phyloP scores from a whole-genome alignment of 1,140 invertebrate genomes.

The Tetramorium parvispinum region DNA sequence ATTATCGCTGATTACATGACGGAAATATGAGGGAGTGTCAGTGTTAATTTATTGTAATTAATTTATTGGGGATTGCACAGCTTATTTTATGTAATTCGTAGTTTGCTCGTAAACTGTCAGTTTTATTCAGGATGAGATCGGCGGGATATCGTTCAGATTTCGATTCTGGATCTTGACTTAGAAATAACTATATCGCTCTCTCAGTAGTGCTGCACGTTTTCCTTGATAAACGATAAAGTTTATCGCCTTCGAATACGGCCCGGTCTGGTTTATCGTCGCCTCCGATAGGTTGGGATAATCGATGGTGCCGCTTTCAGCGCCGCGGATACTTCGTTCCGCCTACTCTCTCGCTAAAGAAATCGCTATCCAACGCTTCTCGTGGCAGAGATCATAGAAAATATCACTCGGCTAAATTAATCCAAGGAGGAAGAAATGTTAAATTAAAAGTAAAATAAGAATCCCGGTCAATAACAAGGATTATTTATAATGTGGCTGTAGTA shows the following conservation, averaged over 20 bases:
- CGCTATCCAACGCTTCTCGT: not conserved
- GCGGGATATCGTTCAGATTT: not conserved
- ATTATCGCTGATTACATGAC: slow-evolving; percentile 27
- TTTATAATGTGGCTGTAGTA: not conserved
- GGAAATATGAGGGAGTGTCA: not conserved
- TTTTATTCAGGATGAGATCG: not conserved
- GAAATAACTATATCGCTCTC: slow-evolving; percentile 36
- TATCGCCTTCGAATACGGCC: slow-evolving; percentile 36
- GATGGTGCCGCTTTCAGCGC: not conserved
- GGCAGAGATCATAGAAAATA: slow-evolving; percentile 8
- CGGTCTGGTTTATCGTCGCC: slow-evolving; percentile 51
- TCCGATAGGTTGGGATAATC: slow-evolving; percentile 51
- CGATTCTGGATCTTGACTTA: not conserved
- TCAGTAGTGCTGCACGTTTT: slow-evolving; percentile 31
- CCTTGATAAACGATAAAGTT: slow-evolving; percentile 62
- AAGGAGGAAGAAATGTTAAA: not conserved
- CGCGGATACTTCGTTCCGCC: slow-evolving; percentile 25
- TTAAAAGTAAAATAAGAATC: slow-evolving; percentile 11
- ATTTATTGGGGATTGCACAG: not conserved
- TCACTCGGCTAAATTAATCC: not conserved
- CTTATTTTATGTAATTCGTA: not conserved
- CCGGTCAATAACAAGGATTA: not conserved
- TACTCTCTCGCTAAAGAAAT: slow-evolving; percentile 35
- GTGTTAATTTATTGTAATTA: not conserved
- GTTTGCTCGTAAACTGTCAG: not conserved